These are phyloP conservation scores for Glaucopsyche alexis DNA, from an alignment of 2,888 invertebrate species.

Conservation along the genomic window DNA sequence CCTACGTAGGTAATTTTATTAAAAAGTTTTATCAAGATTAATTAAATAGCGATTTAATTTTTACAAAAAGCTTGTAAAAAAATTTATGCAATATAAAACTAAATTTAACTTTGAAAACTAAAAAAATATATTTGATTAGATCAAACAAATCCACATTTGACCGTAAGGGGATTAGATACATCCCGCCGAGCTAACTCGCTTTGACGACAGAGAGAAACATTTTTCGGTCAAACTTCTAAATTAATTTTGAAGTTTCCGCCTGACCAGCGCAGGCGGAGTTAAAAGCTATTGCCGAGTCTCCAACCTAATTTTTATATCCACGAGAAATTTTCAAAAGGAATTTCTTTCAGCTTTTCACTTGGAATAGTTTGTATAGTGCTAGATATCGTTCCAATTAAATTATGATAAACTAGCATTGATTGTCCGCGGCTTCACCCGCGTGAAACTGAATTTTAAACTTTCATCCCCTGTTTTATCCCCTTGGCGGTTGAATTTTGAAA, in stretches of 20 bases:
- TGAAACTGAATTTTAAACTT: too few relatives aligned
- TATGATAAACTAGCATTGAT: too few relatives aligned
- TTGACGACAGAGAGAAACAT: constrained; percentile 58
- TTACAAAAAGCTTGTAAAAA: too few relatives aligned
- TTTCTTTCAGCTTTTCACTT: constrained; percentile 6
- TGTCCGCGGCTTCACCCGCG: too few relatives aligned
- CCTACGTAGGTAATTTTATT: too few relatives aligned
- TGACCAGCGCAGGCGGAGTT: constrained; percentile 47
- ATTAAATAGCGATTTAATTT: too few relatives aligned
- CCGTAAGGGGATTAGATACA: background rate
- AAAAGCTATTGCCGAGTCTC: constrained; percentile 46
- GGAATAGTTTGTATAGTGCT: constrained; percentile 7
- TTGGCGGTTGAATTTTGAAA: too few relatives aligned
- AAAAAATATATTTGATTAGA: constrained; percentile 2
- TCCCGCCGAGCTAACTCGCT: constrained; percentile 33
- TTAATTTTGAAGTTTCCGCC: constrained; percentile 69
- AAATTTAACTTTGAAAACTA: background rate
- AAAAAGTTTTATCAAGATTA: too few relatives aligned
- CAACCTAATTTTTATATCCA: constrained; percentile 59
- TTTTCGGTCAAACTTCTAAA: constrained; percentile 72
- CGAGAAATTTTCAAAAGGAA: constrained; percentile 40
- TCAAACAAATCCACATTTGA: constrained; percentile 21
- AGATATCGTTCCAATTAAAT: background rate
- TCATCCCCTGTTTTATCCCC: too few relatives aligned
- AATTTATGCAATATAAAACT: background rate